phyloP scores from a whole-genome alignment of 2,888 invertebrate genomes.

The Patella depressa region DNA sequence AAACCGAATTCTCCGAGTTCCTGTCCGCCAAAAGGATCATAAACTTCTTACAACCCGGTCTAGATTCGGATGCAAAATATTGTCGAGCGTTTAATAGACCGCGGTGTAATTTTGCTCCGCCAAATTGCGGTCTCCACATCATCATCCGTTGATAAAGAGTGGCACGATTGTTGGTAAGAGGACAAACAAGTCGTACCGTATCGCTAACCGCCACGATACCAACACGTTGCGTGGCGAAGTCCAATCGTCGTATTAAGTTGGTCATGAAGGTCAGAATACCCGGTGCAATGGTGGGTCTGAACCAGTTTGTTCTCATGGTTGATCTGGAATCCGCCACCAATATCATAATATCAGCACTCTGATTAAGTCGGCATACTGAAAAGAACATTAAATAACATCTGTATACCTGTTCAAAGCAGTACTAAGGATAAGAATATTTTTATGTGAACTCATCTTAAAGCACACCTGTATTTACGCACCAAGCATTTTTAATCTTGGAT shows the following conservation, averaged over 20 bases:
- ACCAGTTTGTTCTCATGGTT: neutral
- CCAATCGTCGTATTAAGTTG: neutral
- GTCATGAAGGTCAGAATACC: neutral
- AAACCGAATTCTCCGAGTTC: neutral
- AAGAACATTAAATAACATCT: neutral
- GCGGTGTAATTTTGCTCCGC: neutral
- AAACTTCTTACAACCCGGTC: neutral
- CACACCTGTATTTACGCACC: too few relatives aligned
- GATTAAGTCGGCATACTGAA: neutral
- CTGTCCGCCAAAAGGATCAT: neutral
- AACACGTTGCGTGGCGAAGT: neutral
- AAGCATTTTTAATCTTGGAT: too few relatives aligned
- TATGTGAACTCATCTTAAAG: too few relatives aligned
- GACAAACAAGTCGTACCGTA: neutral
- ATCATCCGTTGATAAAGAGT: neutral
- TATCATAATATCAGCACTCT: neutral
- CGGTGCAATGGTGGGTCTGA: neutral
- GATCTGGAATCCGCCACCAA: neutral
- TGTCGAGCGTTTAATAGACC: neutral
- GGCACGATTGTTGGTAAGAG: neutral
- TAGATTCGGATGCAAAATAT: neutral
- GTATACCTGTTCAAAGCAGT: too few relatives aligned
- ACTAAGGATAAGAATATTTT: too few relatives aligned
- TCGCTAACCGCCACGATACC: constrained; percentile 2
- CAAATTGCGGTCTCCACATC: neutral